Evolutionary conservation across 2,888 invertebrate species (phyloP).

Genomic region (Aproaerema taeniolella): DNA sequence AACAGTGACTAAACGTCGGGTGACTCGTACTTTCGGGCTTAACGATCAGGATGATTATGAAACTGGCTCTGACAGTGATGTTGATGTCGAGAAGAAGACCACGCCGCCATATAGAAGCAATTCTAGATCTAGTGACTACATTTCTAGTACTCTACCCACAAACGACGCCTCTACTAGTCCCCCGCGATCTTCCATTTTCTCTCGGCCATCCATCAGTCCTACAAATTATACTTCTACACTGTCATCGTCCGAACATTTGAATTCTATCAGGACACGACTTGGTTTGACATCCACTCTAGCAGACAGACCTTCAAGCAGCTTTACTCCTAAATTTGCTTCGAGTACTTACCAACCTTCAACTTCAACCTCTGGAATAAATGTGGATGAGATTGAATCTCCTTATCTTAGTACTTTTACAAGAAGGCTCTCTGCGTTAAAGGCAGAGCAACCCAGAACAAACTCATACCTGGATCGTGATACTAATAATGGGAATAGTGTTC

Average conservation of each 20-base stretch:
- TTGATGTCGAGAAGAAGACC: conserved; percentile 69
- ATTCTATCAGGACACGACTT: conserved; percentile 77
- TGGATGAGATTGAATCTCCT: conserved; percentile 80
- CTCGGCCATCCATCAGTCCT: conserved; percentile 56
- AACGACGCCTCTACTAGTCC: conserved; percentile 50
- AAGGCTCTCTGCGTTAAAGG: conserved; percentile 70
- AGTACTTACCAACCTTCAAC: conserved; percentile 55
- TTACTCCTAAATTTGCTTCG: conserved; percentile 43
- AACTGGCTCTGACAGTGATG: conserved; percentile 84
- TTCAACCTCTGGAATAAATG: too few relatives aligned
- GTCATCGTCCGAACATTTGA: conserved; percentile 71
- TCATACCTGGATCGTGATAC: conserved; percentile 50
- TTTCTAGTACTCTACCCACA: conserved; percentile 56
- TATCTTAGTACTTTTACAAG: conserved; percentile 84
- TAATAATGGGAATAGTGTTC: conserved; percentile 54
- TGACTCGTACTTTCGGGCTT: conserved; percentile 62
- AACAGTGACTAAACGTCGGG: conserved; percentile 71
- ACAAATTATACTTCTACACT: conserved; percentile 44
- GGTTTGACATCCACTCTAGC: conserved; percentile 65
- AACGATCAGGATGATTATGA: conserved; percentile 79
- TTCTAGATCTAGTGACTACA: conserved; percentile 62
- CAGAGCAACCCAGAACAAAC: conserved; percentile 49
- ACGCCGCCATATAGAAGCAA: conserved; percentile 51
- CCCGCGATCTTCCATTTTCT: conserved; percentile 53
- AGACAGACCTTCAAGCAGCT: conserved; percentile 53